phyloP scores from a whole-genome alignment of 2,888 invertebrate genomes.

The Pachymerium ferrugineum region DNA sequence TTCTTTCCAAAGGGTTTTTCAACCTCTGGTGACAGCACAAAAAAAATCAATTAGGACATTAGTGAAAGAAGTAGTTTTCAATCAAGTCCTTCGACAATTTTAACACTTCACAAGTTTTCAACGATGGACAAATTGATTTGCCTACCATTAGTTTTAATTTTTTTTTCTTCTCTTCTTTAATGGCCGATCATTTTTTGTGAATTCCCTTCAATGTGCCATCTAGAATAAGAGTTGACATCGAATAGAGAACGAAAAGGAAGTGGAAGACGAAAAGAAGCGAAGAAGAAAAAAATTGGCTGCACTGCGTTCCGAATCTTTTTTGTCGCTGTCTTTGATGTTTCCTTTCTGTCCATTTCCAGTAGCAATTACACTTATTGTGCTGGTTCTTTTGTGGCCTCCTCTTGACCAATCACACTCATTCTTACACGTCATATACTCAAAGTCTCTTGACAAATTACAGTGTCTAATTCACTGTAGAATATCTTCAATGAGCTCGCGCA shows the following conservation, averaged over 20 bases:
- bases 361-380: constrained; percentile 27
- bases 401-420: constrained; percentile 22
- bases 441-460: constrained; percentile 25
- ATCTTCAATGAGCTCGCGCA: constrained; percentile 13
- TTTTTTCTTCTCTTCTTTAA: neutral
- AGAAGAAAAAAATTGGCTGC: neutral
- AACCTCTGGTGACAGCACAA: constrained; percentile 17
- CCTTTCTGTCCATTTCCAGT: constrained; percentile 22
- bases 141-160: neutral
- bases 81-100: neutral
- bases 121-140: neutral
- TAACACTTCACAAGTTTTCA: constrained; percentile 7
- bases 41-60: constrained; percentile 27
- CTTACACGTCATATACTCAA: constrained; percentile 24
- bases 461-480: constrained; percentile 24
- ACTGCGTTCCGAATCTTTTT: constrained; percentile 1
- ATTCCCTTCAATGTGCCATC: neutral
- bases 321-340: constrained; percentile 16
- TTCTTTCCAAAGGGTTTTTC: constrained; percentile 19
- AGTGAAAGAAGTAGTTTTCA: constrained; percentile 16
- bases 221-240: constrained; percentile 2
- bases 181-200: neutral
- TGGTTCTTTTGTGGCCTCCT: constrained; percentile 22
- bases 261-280: neutral
- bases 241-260: neutral